These are phyloP conservation scores for Uropsilus gracilis DNA, from an alignment of 2,113 vertebrate genomes.

Conservation along the genomic window DNA sequence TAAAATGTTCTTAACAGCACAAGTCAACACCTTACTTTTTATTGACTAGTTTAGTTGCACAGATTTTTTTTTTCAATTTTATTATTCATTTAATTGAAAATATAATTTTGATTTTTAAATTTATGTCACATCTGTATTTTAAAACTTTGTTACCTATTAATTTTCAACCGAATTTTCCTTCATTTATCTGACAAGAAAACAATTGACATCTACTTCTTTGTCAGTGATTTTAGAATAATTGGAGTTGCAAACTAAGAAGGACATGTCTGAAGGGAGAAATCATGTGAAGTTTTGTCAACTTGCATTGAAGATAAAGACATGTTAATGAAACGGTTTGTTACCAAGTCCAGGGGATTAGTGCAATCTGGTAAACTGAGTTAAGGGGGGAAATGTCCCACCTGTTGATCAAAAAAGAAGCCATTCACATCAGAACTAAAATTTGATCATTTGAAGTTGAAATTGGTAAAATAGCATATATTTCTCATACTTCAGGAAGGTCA, in stretches of 20 bases:
- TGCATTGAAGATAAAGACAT: neutral
- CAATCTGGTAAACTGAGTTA: neutral
- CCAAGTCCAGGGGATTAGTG: neutral
- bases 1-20: neutral
- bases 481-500: neutral
- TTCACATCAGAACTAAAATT: neutral
- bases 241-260: neutral
- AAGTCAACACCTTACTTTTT: neutral
- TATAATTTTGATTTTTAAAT: neutral
- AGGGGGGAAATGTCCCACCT: neutral
- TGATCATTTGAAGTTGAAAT: neutral
- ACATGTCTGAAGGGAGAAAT: neutral
- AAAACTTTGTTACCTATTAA: neutral
- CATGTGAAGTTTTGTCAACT: neutral
- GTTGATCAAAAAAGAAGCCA: neutral
- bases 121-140: neutral
- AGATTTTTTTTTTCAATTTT: neutral
- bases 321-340: neutral
- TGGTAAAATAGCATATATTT: neutral
- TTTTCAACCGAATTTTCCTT: neutral
- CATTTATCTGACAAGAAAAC: neutral
- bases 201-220: neutral
- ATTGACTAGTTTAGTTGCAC: neutral
- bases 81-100: neutral
- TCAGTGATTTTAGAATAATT: neutral